A percentile compares a stretch with the other conserved stretches of the same genome.
These are phyloP conservation scores for Pocillopora meandrina DNA, from an alignment of 92 coral and sea anemone species.

Conservation along the genomic window DNA sequence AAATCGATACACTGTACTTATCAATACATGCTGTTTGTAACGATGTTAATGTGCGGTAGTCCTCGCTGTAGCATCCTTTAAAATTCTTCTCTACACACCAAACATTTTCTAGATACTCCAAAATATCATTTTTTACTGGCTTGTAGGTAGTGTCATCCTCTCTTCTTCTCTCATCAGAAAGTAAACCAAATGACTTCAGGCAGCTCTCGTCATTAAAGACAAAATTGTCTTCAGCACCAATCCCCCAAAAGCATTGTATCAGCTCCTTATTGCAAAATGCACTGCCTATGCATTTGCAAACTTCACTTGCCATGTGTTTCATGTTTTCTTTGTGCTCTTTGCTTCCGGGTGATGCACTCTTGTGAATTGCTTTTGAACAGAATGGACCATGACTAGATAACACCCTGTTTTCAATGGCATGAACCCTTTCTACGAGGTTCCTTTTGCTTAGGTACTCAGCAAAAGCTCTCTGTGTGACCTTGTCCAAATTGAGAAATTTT, in stretches of 20 bases:
- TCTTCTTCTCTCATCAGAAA: slow-evolving; percentile 42
- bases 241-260: slow-evolving; percentile 27
- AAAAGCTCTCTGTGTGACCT: slow-evolving; percentile 35
- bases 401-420: slow-evolving; percentile 37
- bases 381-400: slow-evolving; percentile 45
- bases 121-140: background rate
- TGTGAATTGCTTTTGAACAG: slow-evolving; percentile 19
- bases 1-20: slow-evolving; percentile 38
- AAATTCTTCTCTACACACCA: slow-evolving; percentile 38
- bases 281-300: slow-evolving; percentile 14
- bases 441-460: slow-evolving; percentile 58
- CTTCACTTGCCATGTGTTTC: slow-evolving; percentile 34
- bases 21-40: background rate
- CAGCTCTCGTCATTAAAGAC: slow-evolving; percentile 27
- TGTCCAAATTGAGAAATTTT: slow-evolving; percentile 34
- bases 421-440: slow-evolving; percentile 50
- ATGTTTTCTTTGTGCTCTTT: slow-evolving; percentile 34
- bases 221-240: slow-evolving; percentile 34
- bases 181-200: slow-evolving; percentile 15
- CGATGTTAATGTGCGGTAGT: background rate
- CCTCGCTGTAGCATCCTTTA: slow-evolving; percentile 34
- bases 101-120: slow-evolving; percentile 23
- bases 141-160: slow-evolving; percentile 22
- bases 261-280: slow-evolving; percentile 28
- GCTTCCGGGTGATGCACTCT: slow-evolving; percentile 46